Evolutionary conservation across 2,797 vertebrate genomes (phyloP), one percentile per base, ranked within the genome.

Genomic region (Acrocephalus scirpaceus): DNA sequence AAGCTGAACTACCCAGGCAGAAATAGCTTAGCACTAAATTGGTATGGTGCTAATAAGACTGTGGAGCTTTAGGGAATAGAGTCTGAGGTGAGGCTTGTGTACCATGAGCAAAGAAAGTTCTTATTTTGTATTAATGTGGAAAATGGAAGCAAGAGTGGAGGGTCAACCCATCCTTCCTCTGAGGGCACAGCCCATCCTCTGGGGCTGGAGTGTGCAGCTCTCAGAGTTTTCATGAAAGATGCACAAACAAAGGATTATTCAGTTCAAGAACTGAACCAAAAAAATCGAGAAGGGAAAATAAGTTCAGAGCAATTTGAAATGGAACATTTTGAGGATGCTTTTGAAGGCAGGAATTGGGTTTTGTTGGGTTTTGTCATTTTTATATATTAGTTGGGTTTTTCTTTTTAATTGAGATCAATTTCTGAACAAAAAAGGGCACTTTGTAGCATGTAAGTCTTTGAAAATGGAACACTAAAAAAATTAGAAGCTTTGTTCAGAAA

Each of bases 401-500:
- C 74, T 75, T 93, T 96, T 82, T 92, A 93, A 92, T 82, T 84
- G 60, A 75, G 93, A 93, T 86, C 79, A 81, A 79, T 79, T 93
- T 90, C 78, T 81, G 78, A 92, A 95, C 94, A 96, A 95, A 96
- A 94, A 95, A 70, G 73, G 66, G n/a, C 73, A 61, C 48, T 93
- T 86, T 47, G 48, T 88, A 84, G 30, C 44, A 48, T 93, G 89
- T 78, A 75, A 93, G 70, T 72, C 92, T 94, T 90, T 95, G 88
- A 95, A 96, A 95, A 74, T 73, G 76, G 70, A 92, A 60, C 25
- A 92, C 44, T 45, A 57, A 91, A 91, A 58, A 70, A 77, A n/a
- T 40, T 22, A 15, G 45, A 88, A 86, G 83, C 92, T 97, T 92
- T 95, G 51, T 95, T 95, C 83, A 79, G 45, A 75, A 92, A 86